Evolutionary conservation across 2,113 vertebrate species (phyloP).

Genomic region (Zosterops hypoxanthus): DNA sequence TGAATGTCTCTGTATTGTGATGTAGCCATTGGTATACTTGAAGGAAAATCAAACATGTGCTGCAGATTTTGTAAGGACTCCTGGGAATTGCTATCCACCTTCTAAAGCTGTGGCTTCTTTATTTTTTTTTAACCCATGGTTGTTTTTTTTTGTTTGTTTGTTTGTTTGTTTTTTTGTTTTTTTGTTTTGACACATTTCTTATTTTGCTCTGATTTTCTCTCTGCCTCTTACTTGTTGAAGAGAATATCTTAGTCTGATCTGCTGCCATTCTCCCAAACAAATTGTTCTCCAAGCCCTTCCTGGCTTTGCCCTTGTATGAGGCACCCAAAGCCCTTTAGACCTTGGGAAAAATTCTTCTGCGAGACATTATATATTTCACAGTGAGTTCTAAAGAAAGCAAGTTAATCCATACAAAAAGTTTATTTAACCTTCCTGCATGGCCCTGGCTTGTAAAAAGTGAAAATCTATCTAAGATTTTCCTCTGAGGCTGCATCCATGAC

Average conservation of each 20-base stretch:
- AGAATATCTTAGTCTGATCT: neutral
- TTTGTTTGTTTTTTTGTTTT: no score
- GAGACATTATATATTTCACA: fast-evolving
- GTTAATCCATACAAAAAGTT: neutral
- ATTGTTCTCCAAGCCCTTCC: neutral
- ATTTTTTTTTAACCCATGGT: neutral
- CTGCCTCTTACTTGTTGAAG: neutral
- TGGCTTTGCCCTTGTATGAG: neutral
- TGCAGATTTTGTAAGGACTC: neutral
- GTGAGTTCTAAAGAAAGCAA: neutral
- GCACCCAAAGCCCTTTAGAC: neutral
- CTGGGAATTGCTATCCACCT: neutral
- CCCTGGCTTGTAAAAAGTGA: neutral
- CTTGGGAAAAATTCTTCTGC: neutral
- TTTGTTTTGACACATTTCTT: neutral
- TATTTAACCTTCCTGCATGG: neutral
- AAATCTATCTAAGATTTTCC: neutral
- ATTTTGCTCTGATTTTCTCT: neutral
- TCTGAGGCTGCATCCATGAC: neutral
- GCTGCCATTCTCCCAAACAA: fast-evolving
- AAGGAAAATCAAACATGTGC: fast-evolving
- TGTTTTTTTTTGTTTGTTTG: no score
- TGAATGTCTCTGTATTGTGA: neutral
- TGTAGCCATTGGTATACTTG: neutral
- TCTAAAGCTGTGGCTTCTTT: neutral